Evolutionary conservation across 2,797 vertebrate genomes (phyloP).

Genomic region (Arnoldichthys spilopterus): DNA sequence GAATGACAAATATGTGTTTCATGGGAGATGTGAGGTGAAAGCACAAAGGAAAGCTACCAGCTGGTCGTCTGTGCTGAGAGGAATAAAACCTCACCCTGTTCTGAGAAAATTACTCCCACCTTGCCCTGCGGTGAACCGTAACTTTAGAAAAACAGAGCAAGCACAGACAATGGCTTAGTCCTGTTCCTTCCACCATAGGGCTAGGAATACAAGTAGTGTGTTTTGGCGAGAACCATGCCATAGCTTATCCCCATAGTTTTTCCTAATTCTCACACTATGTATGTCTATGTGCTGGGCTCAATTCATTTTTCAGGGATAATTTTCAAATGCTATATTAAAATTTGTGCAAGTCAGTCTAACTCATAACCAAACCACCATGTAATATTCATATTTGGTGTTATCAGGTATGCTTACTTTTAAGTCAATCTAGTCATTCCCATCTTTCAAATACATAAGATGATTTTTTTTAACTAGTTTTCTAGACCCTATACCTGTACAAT

Average conservation of each 20-base stretch:
- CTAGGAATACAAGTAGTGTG: background rate
- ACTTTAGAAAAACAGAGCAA: slow-evolving; percentile 65
- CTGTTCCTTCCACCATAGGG: background rate
- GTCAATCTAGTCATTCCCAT: background rate
- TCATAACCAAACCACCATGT: background rate
- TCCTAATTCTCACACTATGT: background rate
- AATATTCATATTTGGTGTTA: background rate
- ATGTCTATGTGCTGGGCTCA: background rate
- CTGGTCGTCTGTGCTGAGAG: background rate
- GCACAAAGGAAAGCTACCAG: background rate
- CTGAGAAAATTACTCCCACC: slow-evolving; percentile 69
- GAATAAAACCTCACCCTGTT: slow-evolving; percentile 68
- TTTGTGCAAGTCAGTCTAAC: background rate
- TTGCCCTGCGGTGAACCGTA: slow-evolving; percentile 72
- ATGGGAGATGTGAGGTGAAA: background rate
- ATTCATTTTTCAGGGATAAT: background rate
- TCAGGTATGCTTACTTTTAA: no score
- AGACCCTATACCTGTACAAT: no score
- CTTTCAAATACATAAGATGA: no score
- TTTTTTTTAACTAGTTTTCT: no score
- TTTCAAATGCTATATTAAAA: background rate
- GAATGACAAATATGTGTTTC: background rate
- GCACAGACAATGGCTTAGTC: slow-evolving; percentile 45
- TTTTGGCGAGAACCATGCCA: background rate
- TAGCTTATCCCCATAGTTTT: no score